Conservation (phyloP, 2,888 invertebrate genomes). For the Oligia strigilis region DNA sequence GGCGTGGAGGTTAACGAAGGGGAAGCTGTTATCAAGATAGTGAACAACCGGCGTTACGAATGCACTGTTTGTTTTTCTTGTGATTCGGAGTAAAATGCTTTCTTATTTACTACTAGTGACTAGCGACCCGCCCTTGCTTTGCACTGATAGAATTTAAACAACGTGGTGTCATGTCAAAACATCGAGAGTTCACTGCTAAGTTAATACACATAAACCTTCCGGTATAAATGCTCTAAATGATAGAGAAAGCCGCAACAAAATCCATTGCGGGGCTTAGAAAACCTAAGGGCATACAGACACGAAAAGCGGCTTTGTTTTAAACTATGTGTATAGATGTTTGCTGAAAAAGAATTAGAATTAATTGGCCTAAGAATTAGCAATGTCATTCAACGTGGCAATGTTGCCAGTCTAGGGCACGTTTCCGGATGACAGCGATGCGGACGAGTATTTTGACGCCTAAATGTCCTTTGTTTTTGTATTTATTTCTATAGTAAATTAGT, state of each 20-base stretch:
- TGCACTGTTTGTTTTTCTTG: constrained; percentile 1
- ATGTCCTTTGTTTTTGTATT: no score
- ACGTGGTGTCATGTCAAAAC: neutral
- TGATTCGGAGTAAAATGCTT: neutral
- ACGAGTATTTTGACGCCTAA: no score
- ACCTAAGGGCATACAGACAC: neutral
- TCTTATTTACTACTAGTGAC: neutral
- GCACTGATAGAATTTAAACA: neutral
- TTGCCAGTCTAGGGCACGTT: no score
- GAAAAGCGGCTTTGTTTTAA: neutral
- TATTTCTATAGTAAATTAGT: no score
- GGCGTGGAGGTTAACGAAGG: constrained; percentile 40
- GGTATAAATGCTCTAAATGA: no score
- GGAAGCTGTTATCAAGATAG: constrained; percentile 16
- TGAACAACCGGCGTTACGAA: constrained; percentile 1
- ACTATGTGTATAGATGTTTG: neutral
- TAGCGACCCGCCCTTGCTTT: neutral
- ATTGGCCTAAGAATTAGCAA: no score
- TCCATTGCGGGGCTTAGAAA: neutral
- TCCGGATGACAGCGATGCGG: no score
- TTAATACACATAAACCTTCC: neutral
- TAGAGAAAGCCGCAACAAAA: neutral
- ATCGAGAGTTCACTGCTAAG: neutral
- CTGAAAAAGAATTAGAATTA: no score
- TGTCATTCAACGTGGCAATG: no score